Percentiles rank a stretch among this genome's conserved stretches.
Conservation (phyloP, 2,888 invertebrate species). For the Dusona sp. region DNA sequence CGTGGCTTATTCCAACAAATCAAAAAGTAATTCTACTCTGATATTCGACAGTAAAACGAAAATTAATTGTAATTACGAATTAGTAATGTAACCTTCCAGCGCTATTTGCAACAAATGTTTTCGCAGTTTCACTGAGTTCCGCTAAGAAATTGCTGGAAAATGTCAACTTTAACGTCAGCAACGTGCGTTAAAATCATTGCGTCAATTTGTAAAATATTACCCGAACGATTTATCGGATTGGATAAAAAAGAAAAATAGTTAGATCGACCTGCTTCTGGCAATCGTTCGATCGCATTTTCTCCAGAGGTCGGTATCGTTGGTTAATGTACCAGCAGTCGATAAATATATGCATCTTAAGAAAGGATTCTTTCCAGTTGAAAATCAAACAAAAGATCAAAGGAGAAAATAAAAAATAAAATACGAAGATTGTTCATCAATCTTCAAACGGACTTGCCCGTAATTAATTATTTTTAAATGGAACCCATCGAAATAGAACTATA, state of each 20-base stretch:
- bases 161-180: background rate
- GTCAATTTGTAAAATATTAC: background rate
- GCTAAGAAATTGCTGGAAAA: background rate
- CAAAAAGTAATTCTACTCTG: background rate
- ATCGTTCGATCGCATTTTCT: background rate
- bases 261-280: background rate
- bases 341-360: background rate
- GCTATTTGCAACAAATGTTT: too few relatives aligned
- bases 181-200: too few relatives aligned
- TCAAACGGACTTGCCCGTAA: too few relatives aligned
- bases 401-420: background rate
- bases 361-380: background rate
- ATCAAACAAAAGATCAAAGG: background rate
- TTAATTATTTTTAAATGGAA: too few relatives aligned
- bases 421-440: too few relatives aligned
- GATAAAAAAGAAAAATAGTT: background rate
- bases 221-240: background rate
- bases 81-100: too few relatives aligned
- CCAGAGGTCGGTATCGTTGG: background rate
- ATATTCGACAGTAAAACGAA: background rate
- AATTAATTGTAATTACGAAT: too few relatives aligned
- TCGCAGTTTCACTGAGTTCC: background rate
- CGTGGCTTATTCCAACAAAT: background rate
- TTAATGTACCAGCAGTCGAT: conserved; percentile 4
- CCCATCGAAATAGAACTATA: too few relatives aligned